Evolutionary conservation across 2,113 vertebrate genomes (phyloP).

Genomic region (Solea solea): DNA sequence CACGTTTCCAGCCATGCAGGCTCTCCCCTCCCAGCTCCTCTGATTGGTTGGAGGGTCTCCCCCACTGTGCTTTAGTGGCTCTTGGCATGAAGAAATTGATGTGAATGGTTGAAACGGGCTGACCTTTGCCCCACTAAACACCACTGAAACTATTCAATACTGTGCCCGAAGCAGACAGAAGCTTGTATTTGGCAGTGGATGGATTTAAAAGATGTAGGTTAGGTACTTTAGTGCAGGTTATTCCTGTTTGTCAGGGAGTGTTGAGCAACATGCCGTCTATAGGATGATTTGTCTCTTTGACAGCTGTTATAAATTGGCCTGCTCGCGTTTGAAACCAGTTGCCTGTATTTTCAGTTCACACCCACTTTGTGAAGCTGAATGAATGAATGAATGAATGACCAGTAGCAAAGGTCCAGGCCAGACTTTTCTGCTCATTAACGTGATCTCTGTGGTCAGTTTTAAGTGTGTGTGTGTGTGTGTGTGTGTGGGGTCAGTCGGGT

Average conservation of each 20-base stretch:
- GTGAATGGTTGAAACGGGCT: background rate
- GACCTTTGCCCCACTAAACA: background rate
- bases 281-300: background rate
- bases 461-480: background rate
- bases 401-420: background rate
- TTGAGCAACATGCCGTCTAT: background rate
- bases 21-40: constrained; percentile 41
- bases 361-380: no score
- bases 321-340: background rate
- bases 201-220: background rate
- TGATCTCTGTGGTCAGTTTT: constrained; percentile 11
- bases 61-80: background rate
- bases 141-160: background rate
- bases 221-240: background rate
- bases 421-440: constrained; percentile 23
- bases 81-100: background rate
- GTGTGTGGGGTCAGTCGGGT: background rate
- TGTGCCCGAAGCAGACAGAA: background rate
- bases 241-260: no score
- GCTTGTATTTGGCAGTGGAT: background rate
- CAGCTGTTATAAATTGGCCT: background rate
- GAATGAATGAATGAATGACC: background rate
- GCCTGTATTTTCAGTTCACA: background rate
- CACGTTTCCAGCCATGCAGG: constrained; percentile 61
- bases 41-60: constrained; percentile 61